Evolutionary conservation across 2,113 vertebrate genomes (phyloP).

Genomic region (Chamaetylas fuelleborni): DNA sequence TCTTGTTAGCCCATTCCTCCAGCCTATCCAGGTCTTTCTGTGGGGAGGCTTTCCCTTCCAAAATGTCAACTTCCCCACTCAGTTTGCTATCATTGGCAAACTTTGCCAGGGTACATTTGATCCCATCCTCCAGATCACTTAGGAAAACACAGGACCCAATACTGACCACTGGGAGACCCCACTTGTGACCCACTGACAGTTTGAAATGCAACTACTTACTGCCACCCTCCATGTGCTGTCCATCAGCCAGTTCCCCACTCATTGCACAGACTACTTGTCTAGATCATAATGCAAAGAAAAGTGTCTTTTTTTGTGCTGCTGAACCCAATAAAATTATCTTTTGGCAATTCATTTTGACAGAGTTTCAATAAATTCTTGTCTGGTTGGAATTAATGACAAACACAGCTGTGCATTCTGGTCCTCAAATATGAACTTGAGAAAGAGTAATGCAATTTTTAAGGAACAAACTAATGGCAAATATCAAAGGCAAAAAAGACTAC

Average conservation of each 20-base stretch:
- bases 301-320: background rate
- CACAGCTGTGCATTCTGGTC: background rate
- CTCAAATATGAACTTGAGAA: background rate
- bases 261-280: background rate
- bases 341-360: background rate
- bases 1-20: background rate
- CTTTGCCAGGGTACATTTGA: background rate
- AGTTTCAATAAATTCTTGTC: background rate
- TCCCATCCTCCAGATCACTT: background rate
- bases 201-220: background rate
- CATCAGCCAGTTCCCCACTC: background rate
- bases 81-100: background rate
- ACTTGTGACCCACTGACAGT: fast-evolving
- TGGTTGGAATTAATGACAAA: background rate
- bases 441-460: background rate
- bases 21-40: background rate
- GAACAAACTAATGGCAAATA: background rate
- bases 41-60: fast-evolving
- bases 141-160: background rate
- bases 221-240: background rate
- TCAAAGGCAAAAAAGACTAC: background rate
- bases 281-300: background rate
- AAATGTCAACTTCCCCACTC: background rate
- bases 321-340: background rate
- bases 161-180: background rate